phyloP scores from a whole-genome alignment of 2,113 vertebrate genomes.

The Echinops telfairi region DNA sequence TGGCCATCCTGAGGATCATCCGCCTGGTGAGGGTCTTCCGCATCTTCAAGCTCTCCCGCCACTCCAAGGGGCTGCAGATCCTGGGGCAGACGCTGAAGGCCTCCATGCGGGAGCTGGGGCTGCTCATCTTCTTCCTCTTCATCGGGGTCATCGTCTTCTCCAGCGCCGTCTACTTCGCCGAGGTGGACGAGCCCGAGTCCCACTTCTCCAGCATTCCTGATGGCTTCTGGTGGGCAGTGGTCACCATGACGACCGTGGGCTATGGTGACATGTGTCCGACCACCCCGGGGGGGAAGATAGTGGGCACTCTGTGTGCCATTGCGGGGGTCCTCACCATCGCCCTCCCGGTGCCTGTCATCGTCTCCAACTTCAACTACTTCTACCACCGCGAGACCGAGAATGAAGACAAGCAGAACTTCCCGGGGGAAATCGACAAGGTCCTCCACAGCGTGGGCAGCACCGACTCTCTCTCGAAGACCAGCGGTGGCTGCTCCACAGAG shows the following conservation, averaged over 20 bases:
- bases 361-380: constrained; percentile 99
- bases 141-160: constrained; percentile 99
- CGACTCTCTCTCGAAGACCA: constrained; percentile 91
- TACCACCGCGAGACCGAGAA: constrained; percentile 97
- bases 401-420: constrained; percentile 92
- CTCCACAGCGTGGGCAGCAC: constrained; percentile 88
- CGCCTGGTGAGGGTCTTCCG: constrained; percentile 97
- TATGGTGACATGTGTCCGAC: constrained; percentile 98
- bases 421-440: constrained; percentile 86
- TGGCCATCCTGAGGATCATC: constrained; percentile 97
- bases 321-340: constrained; percentile 98
- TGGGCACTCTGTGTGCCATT: constrained; percentile 97
- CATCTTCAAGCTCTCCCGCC: constrained; percentile 97
- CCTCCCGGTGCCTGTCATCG: constrained; percentile 97
- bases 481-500: constrained; percentile 88
- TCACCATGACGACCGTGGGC: constrained; percentile 99
- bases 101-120: constrained; percentile 93
- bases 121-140: constrained; percentile 99
- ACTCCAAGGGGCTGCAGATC: constrained; percentile 96
- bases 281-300: constrained; percentile 95
- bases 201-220: constrained; percentile 98
- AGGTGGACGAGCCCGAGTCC: constrained; percentile 96
- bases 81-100: constrained; percentile 95
- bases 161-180: constrained; percentile 97
- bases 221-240: constrained; percentile 99